Base-by-base conservation (phyloP, 2,888 invertebrate genomes). In the Anarsia innoxiella region DNA sequence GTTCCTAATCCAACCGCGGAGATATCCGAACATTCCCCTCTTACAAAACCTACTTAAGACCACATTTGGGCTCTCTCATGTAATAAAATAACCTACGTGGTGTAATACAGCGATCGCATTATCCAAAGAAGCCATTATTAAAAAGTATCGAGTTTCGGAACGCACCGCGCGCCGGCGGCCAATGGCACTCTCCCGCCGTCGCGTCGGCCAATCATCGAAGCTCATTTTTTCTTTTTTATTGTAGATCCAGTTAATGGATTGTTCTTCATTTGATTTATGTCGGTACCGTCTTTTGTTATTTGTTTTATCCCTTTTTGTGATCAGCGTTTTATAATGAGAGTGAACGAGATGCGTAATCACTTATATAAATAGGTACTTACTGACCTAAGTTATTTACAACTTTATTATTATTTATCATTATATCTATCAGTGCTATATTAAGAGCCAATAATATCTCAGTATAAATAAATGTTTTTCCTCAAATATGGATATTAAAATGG, bases 91-190 rank as follows among this genome's bases (percentile, higher is more conserved):
- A 67, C 66, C 63, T 57, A 66, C 63, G 59, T 56, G 64, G 66
- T 70, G 69, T 73, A 70, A 75, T 78, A 78, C 76, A 77, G 73
- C 72, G 78, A 78, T 80, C 83, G 75, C 79, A 84, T 84, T 83
- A 84, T 72, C 77, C 66, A 73, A 77, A 82, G 77, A 70, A 82
- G 76, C 84, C 82, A 83, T 84, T 83, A 83, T 83, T 83, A 83
- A 84, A 84, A 84, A 83, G 82, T 84, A 84, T 84, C 84, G 67
- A 66, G 68, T 84, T 83, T 73, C 83, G 40, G 70, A 79, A 75
- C 79, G 78, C 66, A 66, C 51, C 25, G 25, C 63, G 66, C 63
- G 64, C 49, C 53, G 52, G 53, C 52, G 51, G 45, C 83, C 82
- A 83, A 83, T 83, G 56, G 56, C 54, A 60, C 45, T 51, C 61